phyloP scores from a whole-genome alignment of 2,888 invertebrate genomes.

The Crossocerus cetratus region DNA sequence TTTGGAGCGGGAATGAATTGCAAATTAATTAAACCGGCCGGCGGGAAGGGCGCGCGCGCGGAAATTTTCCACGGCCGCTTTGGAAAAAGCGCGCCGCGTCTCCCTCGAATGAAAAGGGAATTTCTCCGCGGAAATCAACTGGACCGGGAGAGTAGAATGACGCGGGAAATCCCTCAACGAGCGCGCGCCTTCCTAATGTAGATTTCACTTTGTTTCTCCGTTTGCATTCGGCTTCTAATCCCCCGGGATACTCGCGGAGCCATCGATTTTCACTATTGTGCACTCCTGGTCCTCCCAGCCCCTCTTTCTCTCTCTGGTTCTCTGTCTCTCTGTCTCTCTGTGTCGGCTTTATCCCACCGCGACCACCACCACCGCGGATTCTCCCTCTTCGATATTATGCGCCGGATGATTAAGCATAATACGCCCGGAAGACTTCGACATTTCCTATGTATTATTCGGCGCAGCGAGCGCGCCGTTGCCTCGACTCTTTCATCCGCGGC shows the following conservation, averaged over 20 bases:
- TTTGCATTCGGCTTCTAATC: not conserved
- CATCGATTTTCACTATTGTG: not conserved
- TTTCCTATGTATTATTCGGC: not conserved
- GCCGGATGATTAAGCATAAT: conserved; percentile 2
- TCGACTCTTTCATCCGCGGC: no score
- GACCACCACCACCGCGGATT: not conserved
- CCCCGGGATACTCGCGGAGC: not conserved
- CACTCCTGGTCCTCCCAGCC: not conserved
- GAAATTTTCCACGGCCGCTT: no score
- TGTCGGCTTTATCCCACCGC: not conserved
- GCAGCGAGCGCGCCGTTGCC: no score
- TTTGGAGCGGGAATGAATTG: no score
- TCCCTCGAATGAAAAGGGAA: no score
- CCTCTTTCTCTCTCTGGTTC: not conserved
- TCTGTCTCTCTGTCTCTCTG: no score
- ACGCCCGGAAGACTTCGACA: not conserved
- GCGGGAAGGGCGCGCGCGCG: no score
- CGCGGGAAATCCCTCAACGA: not conserved
- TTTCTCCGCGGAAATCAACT: no score
- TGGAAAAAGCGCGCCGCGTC: no score
- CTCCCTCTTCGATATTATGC: not conserved
- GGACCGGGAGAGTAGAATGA: not conserved
- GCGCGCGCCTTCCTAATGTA: not conserved
- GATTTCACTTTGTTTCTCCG: conserved; percentile 5
- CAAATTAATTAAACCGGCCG: no score